Evolutionary conservation across 2,797 vertebrate genomes (phyloP).

Genomic region (Columba guinea): DNA sequence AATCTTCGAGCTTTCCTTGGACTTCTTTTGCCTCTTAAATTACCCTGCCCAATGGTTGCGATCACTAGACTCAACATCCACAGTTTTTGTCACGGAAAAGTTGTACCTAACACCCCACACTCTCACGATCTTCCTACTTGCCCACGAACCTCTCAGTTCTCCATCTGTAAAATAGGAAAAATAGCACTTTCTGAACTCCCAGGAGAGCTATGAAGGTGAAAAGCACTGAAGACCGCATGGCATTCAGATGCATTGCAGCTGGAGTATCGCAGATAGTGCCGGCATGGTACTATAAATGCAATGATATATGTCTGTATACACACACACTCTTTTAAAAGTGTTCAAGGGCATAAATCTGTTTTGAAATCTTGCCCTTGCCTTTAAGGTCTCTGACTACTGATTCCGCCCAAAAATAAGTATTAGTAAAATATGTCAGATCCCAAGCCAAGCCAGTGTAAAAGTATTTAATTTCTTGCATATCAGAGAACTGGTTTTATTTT

Average conservation of each 20-base stretch:
- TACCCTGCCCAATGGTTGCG: not conserved
- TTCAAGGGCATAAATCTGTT: conserved; percentile 28
- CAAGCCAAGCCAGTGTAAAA: conserved; percentile 7
- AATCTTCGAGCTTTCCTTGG: not conserved
- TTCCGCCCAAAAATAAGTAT: conserved; percentile 24
- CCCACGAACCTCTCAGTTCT: not conserved
- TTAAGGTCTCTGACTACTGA: conserved; percentile 38
- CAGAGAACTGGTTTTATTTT: conserved; percentile 7
- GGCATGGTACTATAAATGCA: conserved; percentile 8
- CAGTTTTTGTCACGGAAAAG: not conserved
- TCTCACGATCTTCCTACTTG: not conserved
- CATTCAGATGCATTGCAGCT: conserved; percentile 37
- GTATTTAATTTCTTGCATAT: conserved; percentile 41
- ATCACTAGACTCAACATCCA: not conserved
- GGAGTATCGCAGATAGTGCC: not conserved
- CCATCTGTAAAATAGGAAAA: conserved; percentile 20
- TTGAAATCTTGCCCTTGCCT: conserved; percentile 24
- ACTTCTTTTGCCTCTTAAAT: not conserved
- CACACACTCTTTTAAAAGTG: not conserved
- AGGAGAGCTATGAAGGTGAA: conserved; percentile 5
- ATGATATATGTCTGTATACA: conserved; percentile 16
- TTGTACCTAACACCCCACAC: not conserved
- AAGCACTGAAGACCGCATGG: conserved; percentile 9
- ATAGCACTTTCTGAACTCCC: conserved; percentile 14
- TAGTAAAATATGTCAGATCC: conserved; percentile 20